These are phyloP conservation scores for Artibeus lituratus DNA, from an alignment of 2,797 vertebrate genomes.

Conservation along the genomic window DNA sequence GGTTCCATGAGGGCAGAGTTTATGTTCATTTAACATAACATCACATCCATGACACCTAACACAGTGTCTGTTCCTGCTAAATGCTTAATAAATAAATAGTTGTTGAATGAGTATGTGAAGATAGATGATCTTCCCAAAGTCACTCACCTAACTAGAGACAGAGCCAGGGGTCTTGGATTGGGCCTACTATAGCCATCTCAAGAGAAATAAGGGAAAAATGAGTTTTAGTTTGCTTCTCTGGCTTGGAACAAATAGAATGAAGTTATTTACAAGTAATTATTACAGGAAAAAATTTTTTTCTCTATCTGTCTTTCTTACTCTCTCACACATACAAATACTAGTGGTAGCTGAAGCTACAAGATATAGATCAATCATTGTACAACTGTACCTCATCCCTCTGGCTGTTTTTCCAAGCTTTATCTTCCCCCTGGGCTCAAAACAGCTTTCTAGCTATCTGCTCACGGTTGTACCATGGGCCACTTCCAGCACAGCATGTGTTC, in stretches of 20 bases:
- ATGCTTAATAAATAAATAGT: neutral
- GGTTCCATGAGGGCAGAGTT: neutral
- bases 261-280: neutral
- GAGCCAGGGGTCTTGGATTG: neutral
- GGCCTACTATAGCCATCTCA: neutral
- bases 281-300: neutral
- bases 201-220: neutral
- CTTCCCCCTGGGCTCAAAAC: neutral
- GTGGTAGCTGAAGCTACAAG: neutral
- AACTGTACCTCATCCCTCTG: neutral
- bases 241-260: neutral
- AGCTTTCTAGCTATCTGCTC: neutral
- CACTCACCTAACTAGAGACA: neutral
- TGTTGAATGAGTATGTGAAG: neutral
- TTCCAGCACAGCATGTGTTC: neutral
- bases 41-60: neutral
- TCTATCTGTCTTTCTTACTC: neutral
- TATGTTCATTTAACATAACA: neutral
- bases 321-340: neutral
- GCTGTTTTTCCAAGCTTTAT: neutral
- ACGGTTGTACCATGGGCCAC: neutral
- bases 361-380: neutral
- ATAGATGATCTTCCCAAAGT: neutral
- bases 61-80: neutral
- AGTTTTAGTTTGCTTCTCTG: neutral